phyloP scores from a whole-genome alignment of 2,888 invertebrate genomes.

The Plagodis dolabraria region DNA sequence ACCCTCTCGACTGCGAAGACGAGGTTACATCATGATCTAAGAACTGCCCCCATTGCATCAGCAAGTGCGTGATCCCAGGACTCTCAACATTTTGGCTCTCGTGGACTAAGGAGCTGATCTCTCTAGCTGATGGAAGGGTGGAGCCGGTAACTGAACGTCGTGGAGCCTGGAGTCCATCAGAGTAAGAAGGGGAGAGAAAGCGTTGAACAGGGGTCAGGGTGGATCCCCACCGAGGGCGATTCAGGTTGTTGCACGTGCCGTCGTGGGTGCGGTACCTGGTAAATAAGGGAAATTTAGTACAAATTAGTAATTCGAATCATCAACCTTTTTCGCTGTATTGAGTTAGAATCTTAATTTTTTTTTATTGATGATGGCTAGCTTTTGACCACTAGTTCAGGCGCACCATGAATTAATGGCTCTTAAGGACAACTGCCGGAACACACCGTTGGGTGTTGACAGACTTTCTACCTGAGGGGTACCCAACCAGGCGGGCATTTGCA shows the following conservation, averaged over 20 bases:
- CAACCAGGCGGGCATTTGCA: too few species aligned
- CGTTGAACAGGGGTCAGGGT: conserved; percentile 93
- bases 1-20: conserved; percentile 90
- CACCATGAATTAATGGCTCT: too few species aligned
- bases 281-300: not conserved
- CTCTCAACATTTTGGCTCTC: conserved; percentile 86
- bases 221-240: conserved; percentile 91
- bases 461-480: too few species aligned
- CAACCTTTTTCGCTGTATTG: too few species aligned
- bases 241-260: conserved; percentile 95
- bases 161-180: conserved; percentile 88
- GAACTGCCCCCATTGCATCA: conserved; percentile 97
- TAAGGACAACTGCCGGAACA: too few species aligned
- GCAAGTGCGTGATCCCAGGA: conserved; percentile 89
- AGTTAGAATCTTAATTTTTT: too few species aligned
- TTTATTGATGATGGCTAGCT: too few species aligned
- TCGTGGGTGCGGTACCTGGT: conserved; percentile 91
- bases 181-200: conserved; percentile 92
- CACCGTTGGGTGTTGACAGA: too few species aligned
- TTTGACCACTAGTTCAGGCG: too few species aligned
- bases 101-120: conserved; percentile 88
- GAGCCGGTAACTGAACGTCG: conserved; percentile 85
- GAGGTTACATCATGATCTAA: conserved; percentile 95
- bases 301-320: too few species aligned
- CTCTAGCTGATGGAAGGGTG: conserved; percentile 90